Conservation (phyloP, 1,140 invertebrate species). For the Zeugodacus cucurbitae region DNA sequence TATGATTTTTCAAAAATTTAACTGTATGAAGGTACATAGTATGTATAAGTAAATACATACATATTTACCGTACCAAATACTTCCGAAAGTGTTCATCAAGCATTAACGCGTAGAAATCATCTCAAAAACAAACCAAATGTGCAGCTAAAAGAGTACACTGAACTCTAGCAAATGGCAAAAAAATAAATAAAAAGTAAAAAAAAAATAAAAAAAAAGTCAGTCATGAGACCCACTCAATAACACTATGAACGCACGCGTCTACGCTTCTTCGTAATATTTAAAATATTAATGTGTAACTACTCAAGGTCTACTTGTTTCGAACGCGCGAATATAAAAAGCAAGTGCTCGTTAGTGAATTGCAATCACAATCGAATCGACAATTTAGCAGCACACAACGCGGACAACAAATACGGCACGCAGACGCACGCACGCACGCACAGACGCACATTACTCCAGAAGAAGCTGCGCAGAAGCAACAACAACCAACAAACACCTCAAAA, state of each 20-base stretch:
- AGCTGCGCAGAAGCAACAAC: not conserved
- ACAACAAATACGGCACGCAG: not conserved
- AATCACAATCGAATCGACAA: conserved; percentile 33
- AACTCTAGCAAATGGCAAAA: not conserved
- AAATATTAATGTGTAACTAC: not conserved
- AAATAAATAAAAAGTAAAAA: not conserved
- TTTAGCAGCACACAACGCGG: not conserved
- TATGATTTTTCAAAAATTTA: not conserved
- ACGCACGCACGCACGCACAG: not conserved
- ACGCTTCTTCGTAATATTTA: conserved; percentile 7
- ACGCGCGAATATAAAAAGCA: conserved; percentile 18
- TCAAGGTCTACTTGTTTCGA: conserved; percentile 36
- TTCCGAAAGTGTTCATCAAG: conserved; percentile 11
- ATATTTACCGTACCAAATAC: not conserved
- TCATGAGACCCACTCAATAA: not conserved
- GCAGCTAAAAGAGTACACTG: not conserved
- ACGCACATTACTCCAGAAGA: not conserved
- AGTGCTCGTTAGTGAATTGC: conserved; percentile 5
- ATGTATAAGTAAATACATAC: not conserved
- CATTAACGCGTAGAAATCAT: not conserved
- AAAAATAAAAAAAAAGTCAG: not conserved
- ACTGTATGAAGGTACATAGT: not conserved
- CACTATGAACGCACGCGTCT: not conserved
- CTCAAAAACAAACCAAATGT: not conserved
- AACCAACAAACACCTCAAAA: not conserved